Conservation (phyloP, 2,888 invertebrate genomes). For the Phragmatobia fuliginosa region DNA sequence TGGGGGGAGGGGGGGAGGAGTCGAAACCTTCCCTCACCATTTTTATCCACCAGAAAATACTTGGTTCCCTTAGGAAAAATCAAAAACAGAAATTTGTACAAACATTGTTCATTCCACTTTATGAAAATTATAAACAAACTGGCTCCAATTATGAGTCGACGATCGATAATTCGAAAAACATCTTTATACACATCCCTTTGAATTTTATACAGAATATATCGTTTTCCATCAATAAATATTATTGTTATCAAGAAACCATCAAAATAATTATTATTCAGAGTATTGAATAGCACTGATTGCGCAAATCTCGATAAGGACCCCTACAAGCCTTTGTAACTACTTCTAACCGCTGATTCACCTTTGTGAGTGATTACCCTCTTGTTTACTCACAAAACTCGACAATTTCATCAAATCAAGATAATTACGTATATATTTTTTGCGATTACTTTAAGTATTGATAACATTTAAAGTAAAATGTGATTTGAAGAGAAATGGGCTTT, state of each 20-base stretch:
- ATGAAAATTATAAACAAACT: too few species aligned
- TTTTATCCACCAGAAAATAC: too few species aligned
- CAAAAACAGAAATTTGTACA: too few species aligned
- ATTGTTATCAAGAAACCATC: conserved; percentile 35
- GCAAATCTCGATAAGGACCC: conserved; percentile 77
- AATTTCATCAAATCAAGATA: conserved; percentile 43
- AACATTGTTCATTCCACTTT: too few species aligned
- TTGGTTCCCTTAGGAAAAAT: too few species aligned
- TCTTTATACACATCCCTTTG: neutral
- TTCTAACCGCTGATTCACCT: conserved; percentile 58
- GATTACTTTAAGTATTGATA: neutral
- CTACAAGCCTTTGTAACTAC: conserved; percentile 52
- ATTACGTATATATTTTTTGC: conserved; percentile 39
- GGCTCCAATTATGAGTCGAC: too few species aligned
- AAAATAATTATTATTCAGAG: conserved; percentile 56
- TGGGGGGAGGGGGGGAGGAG: too few species aligned
- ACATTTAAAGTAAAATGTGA: neutral
- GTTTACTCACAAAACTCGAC: conserved; percentile 55
- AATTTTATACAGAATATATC: neutral
- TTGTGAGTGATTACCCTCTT: conserved; percentile 68
- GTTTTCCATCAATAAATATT: conserved; percentile 2
- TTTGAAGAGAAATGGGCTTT: neutral
- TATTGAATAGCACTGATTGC: conserved; percentile 78
- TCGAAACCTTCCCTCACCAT: too few species aligned
- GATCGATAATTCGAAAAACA: too few species aligned